Base-by-base conservation (phyloP, 2,888 invertebrate species). In the Stenodera caucasica region DNA sequence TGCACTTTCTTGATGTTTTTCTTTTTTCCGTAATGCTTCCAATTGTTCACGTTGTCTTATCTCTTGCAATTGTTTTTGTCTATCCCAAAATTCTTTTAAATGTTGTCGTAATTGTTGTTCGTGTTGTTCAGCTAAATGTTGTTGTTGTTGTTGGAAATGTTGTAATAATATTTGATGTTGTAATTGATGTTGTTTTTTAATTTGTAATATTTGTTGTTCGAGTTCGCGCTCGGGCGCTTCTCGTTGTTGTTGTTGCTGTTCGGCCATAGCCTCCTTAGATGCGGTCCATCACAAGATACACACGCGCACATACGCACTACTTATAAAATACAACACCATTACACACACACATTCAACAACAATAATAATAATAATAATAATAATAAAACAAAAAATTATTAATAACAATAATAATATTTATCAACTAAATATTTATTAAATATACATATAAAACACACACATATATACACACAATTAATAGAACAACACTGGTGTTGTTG, bases 1-100 rank as follows among this genome's bases (percentile, higher is more conserved):
- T 58, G 97, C 97, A 82, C 96, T 96, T 83, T 95, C 94, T 80
- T 96, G 95, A 78, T 92, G 91, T 80, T 95, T 95, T 81, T 96
- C 94, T 80, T 96, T 96, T 82, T 95, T 94, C 77, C 92, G 88
- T 73, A 96, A 85, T 68, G 91, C 90, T 75, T 95, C 94, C 69
- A 92, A 85, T 73, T 90, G 85, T 78, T 94, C 93, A 65, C 93
- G 86, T 80, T 94, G 92, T 73, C 89, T 85, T 64, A 84, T 80
- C 73, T 85, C 84, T 80, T 90, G 87, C 71, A 91, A 84, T 78
- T 92, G 91, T 78, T 92, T 91, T 82, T 93, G 91, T 81, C 95
- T 92, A 81, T 96, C 95, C 89, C 94, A 92, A 80, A 94, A 86
- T 88, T 95, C 89, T 83, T 94, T 92, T 77, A 94, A 86, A 81